These are phyloP conservation scores for Allacma fusca DNA, from an alignment of 2,888 invertebrate species.

Conservation along the genomic window DNA sequence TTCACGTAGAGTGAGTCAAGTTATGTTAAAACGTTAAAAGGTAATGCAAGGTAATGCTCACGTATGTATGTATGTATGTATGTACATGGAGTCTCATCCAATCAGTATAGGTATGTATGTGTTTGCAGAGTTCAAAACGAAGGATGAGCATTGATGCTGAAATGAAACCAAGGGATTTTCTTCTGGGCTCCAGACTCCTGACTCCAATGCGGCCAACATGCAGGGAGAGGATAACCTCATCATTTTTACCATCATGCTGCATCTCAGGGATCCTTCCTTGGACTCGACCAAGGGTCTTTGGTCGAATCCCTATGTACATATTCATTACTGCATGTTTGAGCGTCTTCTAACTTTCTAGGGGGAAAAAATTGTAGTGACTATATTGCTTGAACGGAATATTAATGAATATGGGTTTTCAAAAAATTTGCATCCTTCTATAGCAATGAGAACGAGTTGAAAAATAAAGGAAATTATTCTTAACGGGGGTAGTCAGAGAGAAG, in stretches of 20 bases:
- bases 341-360: too few species aligned
- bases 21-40: too few species aligned
- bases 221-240: neutral
- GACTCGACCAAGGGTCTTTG: neutral
- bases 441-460: neutral
- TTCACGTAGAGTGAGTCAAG: too few species aligned
- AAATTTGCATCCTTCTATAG: neutral
- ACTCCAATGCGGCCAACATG: constrained; percentile 2
- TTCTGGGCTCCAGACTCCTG: constrained; percentile 8
- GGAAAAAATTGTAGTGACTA: neutral
- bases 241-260: neutral
- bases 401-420: neutral
- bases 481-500: neutral
- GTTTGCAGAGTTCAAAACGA: too few species aligned
- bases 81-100: too few species aligned
- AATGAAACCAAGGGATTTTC: constrained; percentile 16
- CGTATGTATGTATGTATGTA: too few species aligned
- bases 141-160: neutral
- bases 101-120: too few species aligned
- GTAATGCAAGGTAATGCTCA: too few species aligned
- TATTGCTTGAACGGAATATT: neutral
- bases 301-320: too few species aligned
- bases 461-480: constrained; percentile 9
- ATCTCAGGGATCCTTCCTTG: neutral
- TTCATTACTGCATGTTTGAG: too few species aligned